These are phyloP conservation scores for Alectura lathami DNA, from an alignment of 2,113 vertebrate genomes.

Conservation along the genomic window DNA sequence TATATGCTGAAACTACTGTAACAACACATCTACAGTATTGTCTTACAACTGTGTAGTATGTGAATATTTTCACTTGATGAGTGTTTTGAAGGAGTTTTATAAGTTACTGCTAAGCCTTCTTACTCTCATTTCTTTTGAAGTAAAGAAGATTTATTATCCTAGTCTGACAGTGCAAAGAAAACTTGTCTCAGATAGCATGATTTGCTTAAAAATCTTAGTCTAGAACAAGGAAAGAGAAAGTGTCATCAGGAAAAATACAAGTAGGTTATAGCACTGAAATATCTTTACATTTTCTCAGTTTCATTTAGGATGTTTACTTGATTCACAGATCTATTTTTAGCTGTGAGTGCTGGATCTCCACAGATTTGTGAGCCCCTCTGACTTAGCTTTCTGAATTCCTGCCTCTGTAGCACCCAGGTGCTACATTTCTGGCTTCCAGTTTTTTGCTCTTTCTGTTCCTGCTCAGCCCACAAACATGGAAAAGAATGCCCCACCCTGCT, in stretches of 20 bases:
- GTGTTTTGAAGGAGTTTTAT: background rate
- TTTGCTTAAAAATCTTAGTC: background rate
- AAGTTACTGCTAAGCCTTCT: background rate
- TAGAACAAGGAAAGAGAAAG: background rate
- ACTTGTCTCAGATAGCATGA: background rate
- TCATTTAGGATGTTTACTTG: background rate
- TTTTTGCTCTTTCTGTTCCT: constrained; percentile 29
- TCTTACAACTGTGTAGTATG: background rate
- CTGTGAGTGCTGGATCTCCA: background rate
- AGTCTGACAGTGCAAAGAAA: background rate
- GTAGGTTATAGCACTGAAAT: background rate
- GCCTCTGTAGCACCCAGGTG: constrained; percentile 48
- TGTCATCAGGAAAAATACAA: background rate
- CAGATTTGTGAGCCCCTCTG: background rate
- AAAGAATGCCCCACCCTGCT: constrained; percentile 50
- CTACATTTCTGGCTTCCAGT: constrained; percentile 3
- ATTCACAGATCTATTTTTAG: constrained; percentile 3
- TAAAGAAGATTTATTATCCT: background rate
- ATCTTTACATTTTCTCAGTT: background rate
- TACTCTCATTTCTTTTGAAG: background rate
- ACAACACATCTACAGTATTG: background rate
- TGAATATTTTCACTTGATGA: background rate
- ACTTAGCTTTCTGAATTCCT: background rate
- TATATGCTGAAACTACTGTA: background rate
- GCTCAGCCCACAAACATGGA: constrained; percentile 36